These are phyloP conservation scores for Lithobius niger DNA, from an alignment of 1,140 invertebrate genomes.

Conservation along the genomic window DNA sequence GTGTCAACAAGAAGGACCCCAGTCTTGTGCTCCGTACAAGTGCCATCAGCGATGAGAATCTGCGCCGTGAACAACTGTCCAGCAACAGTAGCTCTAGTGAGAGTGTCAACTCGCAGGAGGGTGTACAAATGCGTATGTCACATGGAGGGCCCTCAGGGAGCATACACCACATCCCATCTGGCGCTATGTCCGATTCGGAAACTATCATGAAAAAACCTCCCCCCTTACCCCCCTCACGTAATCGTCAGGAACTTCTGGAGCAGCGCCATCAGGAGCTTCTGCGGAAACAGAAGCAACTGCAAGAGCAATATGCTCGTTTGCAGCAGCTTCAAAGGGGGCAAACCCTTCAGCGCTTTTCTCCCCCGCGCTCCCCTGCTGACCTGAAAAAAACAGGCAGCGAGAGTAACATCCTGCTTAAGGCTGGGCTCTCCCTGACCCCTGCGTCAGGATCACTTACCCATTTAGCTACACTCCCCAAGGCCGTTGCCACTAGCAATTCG, in stretches of 20 bases:
- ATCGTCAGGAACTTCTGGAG: slow-evolving; percentile 58
- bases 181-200: slow-evolving; percentile 2
- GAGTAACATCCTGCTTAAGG: slow-evolving; percentile 69
- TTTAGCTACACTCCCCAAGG: slow-evolving; percentile 30
- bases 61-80: slow-evolving; percentile 18
- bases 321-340: slow-evolving; percentile 68
- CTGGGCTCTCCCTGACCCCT: slow-evolving; percentile 45
- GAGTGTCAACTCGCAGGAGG: slow-evolving; percentile 60
- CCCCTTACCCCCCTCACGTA: slow-evolving; percentile 24
- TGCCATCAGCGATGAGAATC: slow-evolving; percentile 10
- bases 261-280: slow-evolving; percentile 71
- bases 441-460: slow-evolving; percentile 49
- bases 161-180: not conserved
- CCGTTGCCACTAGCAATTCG: slow-evolving; percentile 22
- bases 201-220: slow-evolving; percentile 24
- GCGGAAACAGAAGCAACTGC: slow-evolving; percentile 67
- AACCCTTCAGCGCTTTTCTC: slow-evolving; percentile 42
- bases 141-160: slow-evolving; percentile 1
- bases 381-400: slow-evolving; percentile 81
- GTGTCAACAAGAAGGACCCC: not conserved
- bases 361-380: slow-evolving; percentile 40
- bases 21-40: slow-evolving; percentile 7
- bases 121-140: slow-evolving; percentile 29
- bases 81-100: slow-evolving; percentile 54
- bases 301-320: slow-evolving; percentile 73